Evolutionary conservation across 2,113 vertebrate species (phyloP), one percentile per base, ranked within the genome.

Genomic region (Vulpes ferrilata): DNA sequence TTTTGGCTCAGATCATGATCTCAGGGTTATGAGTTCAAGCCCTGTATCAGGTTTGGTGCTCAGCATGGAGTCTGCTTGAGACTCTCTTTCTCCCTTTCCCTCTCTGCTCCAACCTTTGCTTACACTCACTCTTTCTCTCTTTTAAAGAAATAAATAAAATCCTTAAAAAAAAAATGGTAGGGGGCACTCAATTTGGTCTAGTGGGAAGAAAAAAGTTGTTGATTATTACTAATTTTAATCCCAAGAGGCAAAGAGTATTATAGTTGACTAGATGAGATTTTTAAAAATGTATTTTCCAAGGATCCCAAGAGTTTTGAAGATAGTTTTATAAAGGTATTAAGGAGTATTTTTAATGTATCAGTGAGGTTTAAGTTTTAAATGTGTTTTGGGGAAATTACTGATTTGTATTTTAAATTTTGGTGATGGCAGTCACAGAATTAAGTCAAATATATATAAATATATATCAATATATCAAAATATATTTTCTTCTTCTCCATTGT

Each of bases 141-240:
- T 43, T 43, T 59, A 69, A 69, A n/a, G 32, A 69, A 67, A 67
- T n/a, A 59, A 20, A 59, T 59, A n/a, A 69, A 69, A 35, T 69
- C 7, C 35, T 59, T 7, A 20, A 59, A 17, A 69, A 69, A 69
- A 7, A 32, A 67, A 43, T 23, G 3, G 22, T 27, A 60, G 83
- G 48, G 19, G n/a, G 22, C 73, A 86, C 53, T 16, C 69, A 25
- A 17, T 90, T 30, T 80, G 53, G 27, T 74, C 23, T 32, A 27
- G 38, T 9, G 5, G 30, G 60, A 96, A 69, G 82, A 85, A 62
- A 93, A 80, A 12, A n/a, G 53, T 30, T 81, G 17, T 67, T n/a
- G 7, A 23, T 79, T 48, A 25, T 59, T 67, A 87, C 60, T 55
- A 88, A 88, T 80, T 95, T 91, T 95, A 71, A 82, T 65, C 55